Base-by-base conservation (phyloP, 2,113 vertebrate species). In the Isichthys henryi region DNA sequence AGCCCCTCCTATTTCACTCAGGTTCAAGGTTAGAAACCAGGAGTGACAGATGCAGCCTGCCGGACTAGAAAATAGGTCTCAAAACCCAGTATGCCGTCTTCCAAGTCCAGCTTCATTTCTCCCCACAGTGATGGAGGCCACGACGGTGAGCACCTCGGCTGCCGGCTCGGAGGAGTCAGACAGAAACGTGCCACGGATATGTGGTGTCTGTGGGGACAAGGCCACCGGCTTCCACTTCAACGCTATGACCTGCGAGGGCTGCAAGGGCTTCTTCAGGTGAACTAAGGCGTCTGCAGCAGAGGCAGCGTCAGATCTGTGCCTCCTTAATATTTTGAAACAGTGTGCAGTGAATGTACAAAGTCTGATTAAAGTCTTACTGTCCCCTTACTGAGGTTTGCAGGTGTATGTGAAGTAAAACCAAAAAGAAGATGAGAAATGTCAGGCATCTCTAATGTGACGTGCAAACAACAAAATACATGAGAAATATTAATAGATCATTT, bases 211-310 rank as follows among this genome's bases (percentile, higher is more conserved):
- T 0, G 98, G 98, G 4, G 98, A 99, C 96, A 96, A 96, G 90
- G 98, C 98, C 92, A 97, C 97, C 0, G 98, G 98, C 31, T 99
- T 99, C 91, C 98, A 99, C 95, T 99, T 99, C 95, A 99, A 99
- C 0, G 98, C 98, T 89, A 99, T 99, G 98, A 99, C 98, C 90
- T 99, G 98, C 5, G 98, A 99, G 92, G 98, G 98, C 94, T 99
- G 98, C 96, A 99, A 99, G 94, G 98, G 98, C 39, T 99, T 99
- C 93, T 99, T 99, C 96, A 97, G 98, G 98, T 99, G 94, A 39
- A 46, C 1, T 13, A 19, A 43, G 35, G 5, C n/a, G 0, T 56
- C 86, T 39, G 10, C 5, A 5, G 13, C 13, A 35, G n/a, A 19
- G 48, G 10, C 27, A 35, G 13, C 31, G 2, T 56, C 50, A 49